Evolutionary conservation across 2,888 invertebrate genomes (phyloP), one percentile per base, ranked within the genome.

Genomic region (Merodon equestris): DNA sequence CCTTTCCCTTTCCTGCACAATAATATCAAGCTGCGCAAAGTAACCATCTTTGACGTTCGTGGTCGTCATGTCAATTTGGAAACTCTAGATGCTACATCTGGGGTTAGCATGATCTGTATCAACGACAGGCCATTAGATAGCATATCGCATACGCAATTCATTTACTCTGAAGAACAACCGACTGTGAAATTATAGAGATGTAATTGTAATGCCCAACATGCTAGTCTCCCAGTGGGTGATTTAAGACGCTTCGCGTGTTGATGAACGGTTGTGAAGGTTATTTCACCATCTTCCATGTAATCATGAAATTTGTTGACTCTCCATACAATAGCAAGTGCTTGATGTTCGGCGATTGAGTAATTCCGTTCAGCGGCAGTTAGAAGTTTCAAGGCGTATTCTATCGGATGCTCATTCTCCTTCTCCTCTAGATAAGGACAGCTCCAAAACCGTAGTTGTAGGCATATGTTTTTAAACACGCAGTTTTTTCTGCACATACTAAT

Each of bases 331-430:
- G 51, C 60, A 9, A 60, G 13, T 5, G 53, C 70, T 47, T 57
- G 40, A 10, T 42, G 17, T 13, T 66, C 66, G 1, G 38, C 48
- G 0, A 56, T 67, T n/a, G 57, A 67, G 36, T 57, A 67, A n/a
- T 67, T 47, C 15, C 42, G 36, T 57, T 56, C 67, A 0, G 50
- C 48, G 1, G 12, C 4, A 0, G 61, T 82, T 15, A 85, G 47
- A 0, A 84, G 54, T n/a, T 84, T 71, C 51, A 83, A 85, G 7
- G 83, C 83, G 38, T 84, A 86, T 45, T 84, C 64, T n/a, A 64
- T 64, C 4, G 51, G 51, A n/a, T 63, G 63, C 9, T 61, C 83
- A 12, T 79, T 34, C 60, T 63, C 83, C 14, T 60, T 64, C 72
- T 68, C 53, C 70, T 67, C 68, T 71, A 67, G 40, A 79, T 34